phyloP scores from a whole-genome alignment of 2,797 vertebrate species.

The Chaetodon trifasciatus region DNA sequence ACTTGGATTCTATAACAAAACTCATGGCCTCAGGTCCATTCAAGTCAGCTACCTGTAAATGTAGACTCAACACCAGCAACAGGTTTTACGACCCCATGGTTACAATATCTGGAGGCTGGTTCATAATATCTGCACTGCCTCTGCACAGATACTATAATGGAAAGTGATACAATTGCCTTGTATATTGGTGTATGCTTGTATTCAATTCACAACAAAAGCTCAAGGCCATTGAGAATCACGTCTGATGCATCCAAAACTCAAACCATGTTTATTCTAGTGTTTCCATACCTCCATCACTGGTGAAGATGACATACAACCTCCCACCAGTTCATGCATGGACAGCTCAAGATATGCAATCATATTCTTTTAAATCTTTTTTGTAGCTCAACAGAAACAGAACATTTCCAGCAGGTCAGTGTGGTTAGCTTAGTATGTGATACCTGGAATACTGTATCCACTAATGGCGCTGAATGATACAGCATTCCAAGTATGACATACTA shows the following conservation, averaged over 20 bases:
- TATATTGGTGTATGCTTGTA: neutral
- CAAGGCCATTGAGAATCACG: neutral
- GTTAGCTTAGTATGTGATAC: neutral
- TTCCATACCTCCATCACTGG: neutral
- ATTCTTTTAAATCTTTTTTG: neutral
- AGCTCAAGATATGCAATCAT: neutral
- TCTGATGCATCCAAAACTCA: neutral
- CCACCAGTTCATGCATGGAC: neutral
- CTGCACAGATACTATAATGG: neutral
- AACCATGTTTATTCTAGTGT: neutral
- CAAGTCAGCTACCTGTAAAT: neutral
- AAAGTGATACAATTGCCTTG: neutral
- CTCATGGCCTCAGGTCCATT: neutral
- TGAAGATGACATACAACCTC: constrained; percentile 1
- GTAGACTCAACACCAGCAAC: neutral
- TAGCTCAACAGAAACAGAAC: neutral
- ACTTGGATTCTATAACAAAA: neutral
- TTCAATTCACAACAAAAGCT: constrained; percentile 15
- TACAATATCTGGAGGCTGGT: neutral
- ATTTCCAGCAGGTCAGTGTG: neutral
- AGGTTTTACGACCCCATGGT: neutral
- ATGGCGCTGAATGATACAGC: too few species aligned
- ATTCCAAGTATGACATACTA: too few species aligned
- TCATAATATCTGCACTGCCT: neutral
- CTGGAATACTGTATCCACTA: neutral